Base-by-base conservation (phyloP, 2,113 vertebrate species). In the Prunella himalayana region DNA sequence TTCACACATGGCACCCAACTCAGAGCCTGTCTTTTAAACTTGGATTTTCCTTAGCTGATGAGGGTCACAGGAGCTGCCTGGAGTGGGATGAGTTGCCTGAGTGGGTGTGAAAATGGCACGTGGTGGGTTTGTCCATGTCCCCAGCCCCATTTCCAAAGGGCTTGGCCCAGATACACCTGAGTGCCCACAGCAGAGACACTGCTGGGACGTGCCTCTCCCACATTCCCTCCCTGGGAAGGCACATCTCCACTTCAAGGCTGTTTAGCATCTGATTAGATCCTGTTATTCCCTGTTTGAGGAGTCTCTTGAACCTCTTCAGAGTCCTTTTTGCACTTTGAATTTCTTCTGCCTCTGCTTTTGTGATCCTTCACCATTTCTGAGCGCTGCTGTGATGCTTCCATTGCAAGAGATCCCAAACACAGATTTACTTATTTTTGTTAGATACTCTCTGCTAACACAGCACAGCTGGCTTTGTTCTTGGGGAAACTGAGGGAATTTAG, bases 91-190 rank as follows among this genome's bases (percentile, higher is more conserved):
- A 35, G 3, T 6, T n/a, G 31, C 13, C 37, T 16, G 42, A 57
- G 33, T 39, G 3, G 41, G 10, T 63, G 30, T 59, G 57, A 7
- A 71, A n/a, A 21, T 2, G 8, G 25, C 37, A 31, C 0, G 0
- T 33, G 42, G 14, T 1, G 3, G 16, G 24, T 53, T 20, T 3
- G 0, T 28, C 15, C 4, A 0, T 39, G 39, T 45, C 51, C 30
- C 37, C 45, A 42, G 50, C 80, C 53, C 65, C 30, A 6, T 50
- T 75, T 65, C 41, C 5, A 0, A 4, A 27, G 57, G 53, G 5
- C 2, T 21, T 51, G 69, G 22, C 16, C 28, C 17, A 11, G 25
- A 3, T 10, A 12, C 41, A 11, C 12, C 60, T 1, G 17, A 27
- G 35, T 19, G 16, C 6, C 56, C 45, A 5, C 24, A 49, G 51